These are phyloP conservation scores for Syngnathus floridae DNA, from an alignment of 2,113 vertebrate genomes.

Conservation along the genomic window DNA sequence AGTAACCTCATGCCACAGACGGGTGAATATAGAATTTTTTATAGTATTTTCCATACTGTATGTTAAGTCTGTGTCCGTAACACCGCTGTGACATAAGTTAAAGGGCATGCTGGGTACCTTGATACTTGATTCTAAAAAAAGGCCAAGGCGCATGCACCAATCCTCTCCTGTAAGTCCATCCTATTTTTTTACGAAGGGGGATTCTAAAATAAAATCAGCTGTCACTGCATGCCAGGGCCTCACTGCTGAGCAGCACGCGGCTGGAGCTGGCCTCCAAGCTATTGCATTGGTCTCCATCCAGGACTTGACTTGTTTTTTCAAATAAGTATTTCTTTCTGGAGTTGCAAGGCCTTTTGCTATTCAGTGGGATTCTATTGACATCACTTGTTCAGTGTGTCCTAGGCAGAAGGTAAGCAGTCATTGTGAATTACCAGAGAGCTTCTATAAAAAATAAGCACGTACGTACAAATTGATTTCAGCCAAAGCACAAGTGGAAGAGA, in stretches of 20 bases:
- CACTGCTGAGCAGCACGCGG: slow-evolving; percentile 54
- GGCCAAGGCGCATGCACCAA: slow-evolving; percentile 35
- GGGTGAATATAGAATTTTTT: not conserved
- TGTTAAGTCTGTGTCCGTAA: slow-evolving; percentile 38
- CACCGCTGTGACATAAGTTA: slow-evolving; percentile 64
- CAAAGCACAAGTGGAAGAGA: slow-evolving; percentile 18
- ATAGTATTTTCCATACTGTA: slow-evolving; percentile 6
- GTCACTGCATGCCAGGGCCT: slow-evolving; percentile 66
- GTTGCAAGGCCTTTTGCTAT: slow-evolving; percentile 9
- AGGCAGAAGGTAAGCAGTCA: slow-evolving; percentile 42
- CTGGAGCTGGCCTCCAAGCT: slow-evolving; percentile 84
- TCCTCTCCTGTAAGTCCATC: slow-evolving; percentile 42
- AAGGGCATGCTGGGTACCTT: slow-evolving; percentile 74
- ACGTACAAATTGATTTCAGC: slow-evolving; percentile 4
- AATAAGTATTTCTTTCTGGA: not conserved
- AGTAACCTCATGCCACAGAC: not conserved
- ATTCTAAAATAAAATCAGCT: slow-evolving; percentile 84
- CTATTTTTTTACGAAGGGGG: slow-evolving; percentile 52
- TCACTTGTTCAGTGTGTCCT: slow-evolving; percentile 6
- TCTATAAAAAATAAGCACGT: slow-evolving; percentile 6
- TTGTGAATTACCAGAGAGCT: slow-evolving; percentile 8
- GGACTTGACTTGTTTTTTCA: slow-evolving; percentile 7
- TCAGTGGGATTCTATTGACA: slow-evolving; percentile 41
- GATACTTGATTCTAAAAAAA: slow-evolving; percentile 77
- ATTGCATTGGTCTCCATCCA: too few species aligned